These are phyloP conservation scores for Aplochiton taeniatus DNA, from an alignment of 2,797 vertebrate genomes.

Conservation along the genomic window DNA sequence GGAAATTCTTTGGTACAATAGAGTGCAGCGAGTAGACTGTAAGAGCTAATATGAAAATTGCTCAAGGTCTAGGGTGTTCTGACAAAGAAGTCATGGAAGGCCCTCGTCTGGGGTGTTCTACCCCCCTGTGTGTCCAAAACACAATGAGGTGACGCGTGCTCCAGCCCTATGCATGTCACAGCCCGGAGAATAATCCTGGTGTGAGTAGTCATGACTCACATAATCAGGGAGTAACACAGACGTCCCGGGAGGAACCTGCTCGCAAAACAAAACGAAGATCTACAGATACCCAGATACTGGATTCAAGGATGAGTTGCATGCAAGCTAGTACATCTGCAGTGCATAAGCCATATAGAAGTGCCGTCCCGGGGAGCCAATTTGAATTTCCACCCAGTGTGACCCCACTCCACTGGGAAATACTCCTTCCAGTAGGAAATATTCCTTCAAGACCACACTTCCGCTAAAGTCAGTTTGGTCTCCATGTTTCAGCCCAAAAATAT, in stretches of 20 bases:
- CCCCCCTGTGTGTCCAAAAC: not conserved
- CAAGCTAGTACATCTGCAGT: too few species aligned
- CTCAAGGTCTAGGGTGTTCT: too few species aligned
- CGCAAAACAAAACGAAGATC: too few species aligned
- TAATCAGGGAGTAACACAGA: slow-evolving; percentile 4
- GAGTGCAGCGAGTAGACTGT: too few species aligned
- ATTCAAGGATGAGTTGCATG: too few species aligned
- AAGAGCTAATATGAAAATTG: too few species aligned
- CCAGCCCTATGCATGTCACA: not conserved
- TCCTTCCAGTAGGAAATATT: not conserved
- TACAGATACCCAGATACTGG: too few species aligned
- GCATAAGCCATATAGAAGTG: too few species aligned
- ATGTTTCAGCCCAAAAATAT: slow-evolving; percentile 12
- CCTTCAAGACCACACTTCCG: slow-evolving; percentile 1
- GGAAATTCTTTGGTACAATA: too few species aligned
- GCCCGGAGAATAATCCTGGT: slow-evolving; percentile 2
- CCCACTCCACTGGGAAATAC: slow-evolving; percentile 2
- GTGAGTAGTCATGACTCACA: not conserved
- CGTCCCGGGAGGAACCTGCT: not conserved
- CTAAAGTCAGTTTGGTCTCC: slow-evolving; percentile 18
- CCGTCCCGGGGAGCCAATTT: slow-evolving; percentile 6
- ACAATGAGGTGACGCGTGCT: not conserved
- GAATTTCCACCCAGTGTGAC: slow-evolving; percentile 10
- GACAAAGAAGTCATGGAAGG: too few species aligned
- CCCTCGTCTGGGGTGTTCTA: slow-evolving; percentile 4